Base-by-base conservation (phyloP, 2,888 invertebrate genomes). In the Eupithecia centaureata region DNA sequence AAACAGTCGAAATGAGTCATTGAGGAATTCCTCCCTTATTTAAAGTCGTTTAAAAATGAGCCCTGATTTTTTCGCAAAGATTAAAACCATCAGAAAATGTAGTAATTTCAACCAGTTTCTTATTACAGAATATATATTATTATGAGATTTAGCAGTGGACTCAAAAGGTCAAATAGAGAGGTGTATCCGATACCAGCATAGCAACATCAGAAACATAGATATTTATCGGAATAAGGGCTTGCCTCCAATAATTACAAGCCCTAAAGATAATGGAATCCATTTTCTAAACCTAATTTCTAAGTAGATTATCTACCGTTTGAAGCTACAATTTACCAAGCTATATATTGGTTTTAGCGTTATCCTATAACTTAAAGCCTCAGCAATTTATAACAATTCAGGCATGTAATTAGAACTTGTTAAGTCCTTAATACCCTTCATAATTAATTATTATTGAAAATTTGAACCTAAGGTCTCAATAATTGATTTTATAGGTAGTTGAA, bases 311-410 rank as follows among this genome's bases (percentile, higher is more conserved):
- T 27, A 15, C 52, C 15, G 10, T 27, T 13, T 22, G 1, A 32
- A 13, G 22, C 22, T 22, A 33, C 30, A 2, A 13, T 32, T 57
- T 18, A 22, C 12, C 18, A 30, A 18, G 57, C 30, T 56, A 15
- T 57, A 15, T 57, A 67, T 33, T 60, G 54, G 56, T 61, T 56
- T 18, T 18, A 38, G 51, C 25, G 27, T 68, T 58, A 64, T 61
- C 61, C 57, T 30, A 18, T 61, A 58, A 22, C 57, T 33, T 12
- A 58, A 33, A 64, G 63, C 68, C 61, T 64, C 57, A 61, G n/a
- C 61, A 68, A 68, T 61, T 64, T 47, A 57, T 61, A 61, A 64
- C 56, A 64, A 68, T 63, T 56, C 68, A 61, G n/a, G 64, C 51
- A 8, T 61, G 68, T 64, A 64, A 64, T 68, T 57, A 68, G 47